These are phyloP conservation scores for Colinus virginianus DNA, from an alignment of 2,113 vertebrate species.

Conservation along the genomic window DNA sequence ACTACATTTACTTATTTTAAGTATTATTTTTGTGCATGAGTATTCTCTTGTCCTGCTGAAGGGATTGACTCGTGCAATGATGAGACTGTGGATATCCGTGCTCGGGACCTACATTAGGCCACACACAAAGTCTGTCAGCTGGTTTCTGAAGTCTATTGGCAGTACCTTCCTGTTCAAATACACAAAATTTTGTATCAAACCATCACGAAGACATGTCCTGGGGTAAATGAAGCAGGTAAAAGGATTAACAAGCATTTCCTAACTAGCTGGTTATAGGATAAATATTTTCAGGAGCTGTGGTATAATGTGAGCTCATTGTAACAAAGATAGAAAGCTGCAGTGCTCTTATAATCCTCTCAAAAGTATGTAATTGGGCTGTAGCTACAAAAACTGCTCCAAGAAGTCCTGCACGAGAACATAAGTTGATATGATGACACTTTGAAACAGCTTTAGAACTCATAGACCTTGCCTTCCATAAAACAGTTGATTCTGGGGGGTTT, in stretches of 20 bases:
- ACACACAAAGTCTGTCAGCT: neutral
- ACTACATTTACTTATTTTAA: neutral
- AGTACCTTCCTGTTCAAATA: neutral
- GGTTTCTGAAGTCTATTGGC: neutral
- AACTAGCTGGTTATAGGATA: neutral
- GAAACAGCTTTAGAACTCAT: neutral
- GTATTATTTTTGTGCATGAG: neutral
- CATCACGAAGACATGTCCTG: neutral
- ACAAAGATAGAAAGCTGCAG: fast-evolving
- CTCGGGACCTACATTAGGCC: neutral
- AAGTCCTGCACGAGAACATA: neutral
- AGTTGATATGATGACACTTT: neutral
- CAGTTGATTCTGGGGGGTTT: neutral
- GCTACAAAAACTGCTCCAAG: neutral
- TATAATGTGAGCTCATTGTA: neutral
- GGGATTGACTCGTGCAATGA: neutral
- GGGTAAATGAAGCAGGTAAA: neutral
- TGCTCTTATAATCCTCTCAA: neutral
- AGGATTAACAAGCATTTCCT: neutral
- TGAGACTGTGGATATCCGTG: neutral
- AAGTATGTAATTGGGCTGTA: neutral
- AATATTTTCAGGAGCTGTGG: neutral
- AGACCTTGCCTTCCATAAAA: neutral
- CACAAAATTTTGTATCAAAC: neutral
- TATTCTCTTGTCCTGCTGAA: neutral